Base-by-base conservation (phyloP, 2,113 vertebrate genomes). In the Notarius lentiginosus region DNA sequence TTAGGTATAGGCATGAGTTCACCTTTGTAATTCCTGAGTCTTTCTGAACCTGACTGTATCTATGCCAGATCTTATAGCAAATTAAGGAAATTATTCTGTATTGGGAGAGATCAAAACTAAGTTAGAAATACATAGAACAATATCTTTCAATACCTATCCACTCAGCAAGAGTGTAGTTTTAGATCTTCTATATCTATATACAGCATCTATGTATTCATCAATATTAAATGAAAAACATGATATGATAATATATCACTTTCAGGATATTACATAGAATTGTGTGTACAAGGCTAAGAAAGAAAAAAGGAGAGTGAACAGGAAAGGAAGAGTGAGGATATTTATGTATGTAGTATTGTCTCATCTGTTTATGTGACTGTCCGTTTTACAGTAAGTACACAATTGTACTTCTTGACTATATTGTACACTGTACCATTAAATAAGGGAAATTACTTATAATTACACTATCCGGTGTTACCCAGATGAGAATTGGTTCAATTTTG, bases 81-180 rank as follows among this genome's bases (percentile, higher is more conserved):
- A 85, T 85, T 61, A 83, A 66, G 47, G 14, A 82, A 65, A 82
- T 61, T 49, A 63, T 41, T 0, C 41, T 41, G 41, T 22, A 82
- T 61, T 91, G 90, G 90, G 90, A 88, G 70, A 81, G 47, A 65
- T 63, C 41, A 20, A 90, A 93, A 91, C 76, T 91, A 90, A 85
- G 88, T 89, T 91, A 90, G 30, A n/a, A 53, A 84, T 51, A 70
- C 15, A 34, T 30, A 4, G 63, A n/a, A n/a, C 3, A 30, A 34
- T 30, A 34, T 34, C 6, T 70, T 34, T 17, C 30, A 15, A 70
- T 7, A 17, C 3, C 14, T 2, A 15, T 34, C 27, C 14, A 18
- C 30, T 70, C 27, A 70, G 11, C 1, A 4, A 34, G 34, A 41
- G 12, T 68, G 4, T 68, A 68, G 65, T 68, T 68, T 66, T 30